Evolutionary conservation across 2,113 vertebrate species (phyloP), one percentile per base, ranked within the genome.

Genomic region (Sardina pilchardus): DNA sequence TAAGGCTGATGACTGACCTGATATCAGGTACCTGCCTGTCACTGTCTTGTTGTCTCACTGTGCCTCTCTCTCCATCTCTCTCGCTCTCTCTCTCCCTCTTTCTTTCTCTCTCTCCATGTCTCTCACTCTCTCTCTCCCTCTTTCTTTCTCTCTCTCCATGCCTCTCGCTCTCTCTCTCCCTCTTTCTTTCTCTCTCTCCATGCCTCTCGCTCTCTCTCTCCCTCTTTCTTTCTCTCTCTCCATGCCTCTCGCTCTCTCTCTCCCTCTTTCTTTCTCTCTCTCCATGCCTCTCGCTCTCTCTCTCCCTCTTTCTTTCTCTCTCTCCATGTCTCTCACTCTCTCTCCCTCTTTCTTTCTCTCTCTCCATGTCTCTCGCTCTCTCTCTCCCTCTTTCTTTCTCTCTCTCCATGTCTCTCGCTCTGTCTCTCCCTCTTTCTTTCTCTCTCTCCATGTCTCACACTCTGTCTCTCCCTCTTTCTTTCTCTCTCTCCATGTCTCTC

Each of bases 1-100:
- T 67, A 10, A 67, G 59, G 24, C 59, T 26, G 59, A 59, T 87
- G 88, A 90, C 92, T 90, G 91, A 92, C 89, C 82, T 85, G 85
- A 84, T 90, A 85, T 89, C 90, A 94, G 92, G 94, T 94, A 91
- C 83, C 34, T n/a, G 42, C 9, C 21, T 83, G 0, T 83, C n/a
- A 71, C 36, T 43, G 10, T 87, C n/a, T 34, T 3, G 43, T 0
- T 36, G 6, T 56, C 0, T 14, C 39, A 48, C 47, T 19, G 81
- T 87, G 16, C 26, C 30, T 83, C 85, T 36, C 56, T 43, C 16
- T 81, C 42, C 30, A 24, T 82, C 39, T 43, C 9, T 67, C 5
- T 81, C 5, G 3, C 24, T 63, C 4, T 44, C 19, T 42, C 2
- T 67, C 39, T n/a, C n/a, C n/a, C n/a, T n/a, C n/a, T n/a, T n/a